Evolutionary conservation across 2,888 invertebrate genomes (phyloP).

Genomic region (Lamproptera curius): DNA sequence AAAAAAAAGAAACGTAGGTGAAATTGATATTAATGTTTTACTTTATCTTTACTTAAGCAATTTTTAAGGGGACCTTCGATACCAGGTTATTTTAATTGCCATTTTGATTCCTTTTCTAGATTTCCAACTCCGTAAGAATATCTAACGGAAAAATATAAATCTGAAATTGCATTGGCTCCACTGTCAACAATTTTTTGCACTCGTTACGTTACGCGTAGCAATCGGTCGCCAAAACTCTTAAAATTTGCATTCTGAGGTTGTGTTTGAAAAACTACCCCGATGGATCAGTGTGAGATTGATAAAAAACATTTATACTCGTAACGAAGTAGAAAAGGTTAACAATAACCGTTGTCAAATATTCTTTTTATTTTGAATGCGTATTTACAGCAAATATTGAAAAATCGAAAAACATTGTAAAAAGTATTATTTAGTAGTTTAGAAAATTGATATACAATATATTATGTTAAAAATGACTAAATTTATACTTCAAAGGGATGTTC

Average conservation of each 20-base stretch:
- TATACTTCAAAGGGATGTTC: too few relatives aligned
- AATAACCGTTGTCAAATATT: too few relatives aligned
- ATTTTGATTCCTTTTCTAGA: not conserved
- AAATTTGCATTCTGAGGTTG: not conserved
- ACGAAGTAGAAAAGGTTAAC: too few relatives aligned
- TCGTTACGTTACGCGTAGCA: slow-evolving; percentile 10
- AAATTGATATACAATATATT: too few relatives aligned
- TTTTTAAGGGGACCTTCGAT: not conserved
- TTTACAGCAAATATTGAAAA: too few relatives aligned
- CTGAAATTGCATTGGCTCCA: not conserved
- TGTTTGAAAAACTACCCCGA: not conserved
- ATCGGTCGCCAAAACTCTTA: not conserved
- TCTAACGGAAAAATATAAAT: not conserved
- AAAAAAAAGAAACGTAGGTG: not conserved
- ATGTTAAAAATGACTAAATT: too few relatives aligned
- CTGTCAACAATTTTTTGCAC: slow-evolving; percentile 5
- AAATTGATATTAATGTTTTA: not conserved
- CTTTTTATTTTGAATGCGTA: too few relatives aligned
- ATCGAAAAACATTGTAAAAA: too few relatives aligned
- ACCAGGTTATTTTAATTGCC: not conserved
- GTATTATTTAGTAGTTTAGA: too few relatives aligned
- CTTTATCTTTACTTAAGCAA: not conserved
- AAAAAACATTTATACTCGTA: too few relatives aligned
- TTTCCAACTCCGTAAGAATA: not conserved
- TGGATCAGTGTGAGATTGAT: too few relatives aligned